These are phyloP conservation scores for Oligia strigilis DNA, from an alignment of 2,888 invertebrate genomes.

Conservation along the genomic window DNA sequence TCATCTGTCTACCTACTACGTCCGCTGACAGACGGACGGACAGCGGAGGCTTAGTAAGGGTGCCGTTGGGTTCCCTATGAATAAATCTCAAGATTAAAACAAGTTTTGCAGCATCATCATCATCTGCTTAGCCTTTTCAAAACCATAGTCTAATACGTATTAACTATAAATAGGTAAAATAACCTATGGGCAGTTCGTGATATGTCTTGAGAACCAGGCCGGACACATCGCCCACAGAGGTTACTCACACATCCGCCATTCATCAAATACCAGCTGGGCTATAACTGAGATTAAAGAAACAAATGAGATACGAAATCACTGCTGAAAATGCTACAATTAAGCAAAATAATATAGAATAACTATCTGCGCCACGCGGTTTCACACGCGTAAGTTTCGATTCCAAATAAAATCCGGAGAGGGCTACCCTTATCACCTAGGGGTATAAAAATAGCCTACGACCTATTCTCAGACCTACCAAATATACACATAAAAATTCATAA, in stretches of 20 bases:
- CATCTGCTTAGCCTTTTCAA: too few species aligned
- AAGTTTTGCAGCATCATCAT: not conserved
- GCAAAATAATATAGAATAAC: not conserved
- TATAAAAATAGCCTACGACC: too few species aligned
- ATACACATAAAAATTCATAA: too few species aligned
- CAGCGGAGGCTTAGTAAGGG: not conserved
- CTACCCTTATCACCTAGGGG: too few species aligned
- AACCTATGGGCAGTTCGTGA: slow-evolving; percentile 51
- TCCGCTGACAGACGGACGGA: not conserved
- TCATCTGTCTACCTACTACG: not conserved
- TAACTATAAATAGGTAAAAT: not conserved
- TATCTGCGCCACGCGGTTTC: too few species aligned
- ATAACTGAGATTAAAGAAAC: slow-evolving; percentile 20
- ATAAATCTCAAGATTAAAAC: not conserved
- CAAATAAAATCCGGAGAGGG: too few species aligned
- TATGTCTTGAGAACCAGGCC: slow-evolving; percentile 49
- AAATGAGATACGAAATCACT: not conserved
- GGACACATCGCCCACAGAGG: slow-evolving; percentile 46
- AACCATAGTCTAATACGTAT: not conserved
- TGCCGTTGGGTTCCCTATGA: not conserved
- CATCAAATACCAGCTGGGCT: slow-evolving; percentile 41
- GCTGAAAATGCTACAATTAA: not conserved
- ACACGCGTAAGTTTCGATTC: too few species aligned
- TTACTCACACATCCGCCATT: slow-evolving; percentile 57
- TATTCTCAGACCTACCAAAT: too few species aligned